A percentile compares a stretch with the other conserved stretches of the same genome.
Conservation (phyloP, 2,888 invertebrate species). For the Sesamia inferens region DNA sequence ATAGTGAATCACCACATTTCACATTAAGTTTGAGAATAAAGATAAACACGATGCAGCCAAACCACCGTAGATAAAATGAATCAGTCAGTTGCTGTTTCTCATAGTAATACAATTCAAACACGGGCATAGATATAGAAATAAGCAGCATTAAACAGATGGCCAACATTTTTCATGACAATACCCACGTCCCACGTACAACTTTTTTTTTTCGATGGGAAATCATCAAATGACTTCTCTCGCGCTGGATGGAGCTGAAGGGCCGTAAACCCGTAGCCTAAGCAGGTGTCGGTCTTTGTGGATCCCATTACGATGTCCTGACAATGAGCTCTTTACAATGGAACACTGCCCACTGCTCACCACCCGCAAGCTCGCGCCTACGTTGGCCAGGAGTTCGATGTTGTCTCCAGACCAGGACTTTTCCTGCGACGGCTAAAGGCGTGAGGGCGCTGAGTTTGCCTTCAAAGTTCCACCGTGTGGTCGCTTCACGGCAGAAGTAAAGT, state of each 20-base stretch:
- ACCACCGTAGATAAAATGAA: not conserved
- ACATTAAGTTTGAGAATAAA: conserved; percentile 4
- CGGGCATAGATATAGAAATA: conserved; percentile 14
- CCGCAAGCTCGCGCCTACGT: too few relatives aligned
- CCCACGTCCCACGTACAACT: not conserved
- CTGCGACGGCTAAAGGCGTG: too few relatives aligned
- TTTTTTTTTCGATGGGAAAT: too few relatives aligned
- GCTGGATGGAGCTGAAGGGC: too few relatives aligned
- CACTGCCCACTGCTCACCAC: too few relatives aligned
- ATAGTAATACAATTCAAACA: not conserved
- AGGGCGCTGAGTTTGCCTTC: not conserved
- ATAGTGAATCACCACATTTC: not conserved
- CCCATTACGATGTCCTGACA: too few relatives aligned
- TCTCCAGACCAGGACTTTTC: too few relatives aligned
- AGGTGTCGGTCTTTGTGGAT: too few relatives aligned
- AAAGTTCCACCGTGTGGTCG: conserved; percentile 40
- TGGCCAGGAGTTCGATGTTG: too few relatives aligned
- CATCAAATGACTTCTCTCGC: too few relatives aligned
- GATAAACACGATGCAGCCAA: not conserved
- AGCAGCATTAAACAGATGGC: conserved; percentile 3
- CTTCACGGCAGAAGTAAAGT: conserved; percentile 48
- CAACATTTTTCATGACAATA: conserved; percentile 38
- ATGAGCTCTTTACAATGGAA: too few relatives aligned
- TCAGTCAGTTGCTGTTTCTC: not conserved
- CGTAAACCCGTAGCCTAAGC: too few relatives aligned